Evolutionary conservation across 1,140 invertebrate genomes (phyloP), one percentile per base, ranked within the genome.

Genomic region (Procambarus clarkii): DNA sequence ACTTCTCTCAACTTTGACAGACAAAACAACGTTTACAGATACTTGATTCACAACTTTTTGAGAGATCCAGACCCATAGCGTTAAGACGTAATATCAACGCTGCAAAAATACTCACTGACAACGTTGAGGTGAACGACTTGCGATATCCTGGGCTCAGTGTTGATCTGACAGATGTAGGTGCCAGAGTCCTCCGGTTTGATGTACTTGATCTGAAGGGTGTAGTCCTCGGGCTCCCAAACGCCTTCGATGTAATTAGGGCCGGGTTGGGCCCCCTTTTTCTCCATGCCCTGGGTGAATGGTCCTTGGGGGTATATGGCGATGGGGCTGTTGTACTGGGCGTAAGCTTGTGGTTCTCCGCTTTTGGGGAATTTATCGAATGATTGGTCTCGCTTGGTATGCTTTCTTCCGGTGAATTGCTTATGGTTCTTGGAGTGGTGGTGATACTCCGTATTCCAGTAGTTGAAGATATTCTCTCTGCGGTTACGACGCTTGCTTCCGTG

Each of bases 91-190:
- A 5, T 11, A 54, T 11, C 50, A 8, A 11, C 11, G 50, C 34
- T 34, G 34, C 34, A 34, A 34, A 4, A 2, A 9, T 89, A 91
- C 92, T 93, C 84, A 93, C 92, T 86, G 18, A 93, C 80, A 18
- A 91, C 92, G 13, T 21, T 86, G 13, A 93, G 89, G 3, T 58
- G 76, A n/a, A 93, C 86, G 2, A 74, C 74, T 58, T 93, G 92
- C 8, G 86, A 74, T 34, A 91, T 89, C 18, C 77, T 60, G 3
- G 92, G 92, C 24, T 93, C 92, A 5, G 92, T 93, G 81, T 93
- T 93, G 45, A 93, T 91, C 81, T 93, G 92, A 69, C 92, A 93
- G 44, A 93, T 85, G 64, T 93, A 93, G 7, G 92, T 91, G 9
- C 92, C 92, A 54, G 89, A 89, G 74, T 93, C 92, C 48, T 78